Evolutionary conservation across 2,113 vertebrate genomes (phyloP).

Genomic region (Formicarius rufipectus): DNA sequence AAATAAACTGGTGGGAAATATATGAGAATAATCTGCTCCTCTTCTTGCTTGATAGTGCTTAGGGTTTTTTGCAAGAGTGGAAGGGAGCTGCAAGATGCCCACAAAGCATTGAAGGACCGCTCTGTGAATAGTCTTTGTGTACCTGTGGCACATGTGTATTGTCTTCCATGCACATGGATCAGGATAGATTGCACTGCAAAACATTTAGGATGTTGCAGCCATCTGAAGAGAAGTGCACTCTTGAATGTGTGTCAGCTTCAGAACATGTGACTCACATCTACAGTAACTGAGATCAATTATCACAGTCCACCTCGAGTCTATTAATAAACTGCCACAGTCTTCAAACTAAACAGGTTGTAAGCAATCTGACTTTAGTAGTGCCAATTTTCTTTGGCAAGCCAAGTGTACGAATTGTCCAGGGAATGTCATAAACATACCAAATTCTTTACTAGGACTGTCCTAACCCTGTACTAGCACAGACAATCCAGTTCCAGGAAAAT

Average conservation of each 20-base stretch:
- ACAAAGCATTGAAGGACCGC: neutral
- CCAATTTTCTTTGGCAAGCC: neutral
- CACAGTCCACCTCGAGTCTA: neutral
- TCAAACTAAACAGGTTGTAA: neutral
- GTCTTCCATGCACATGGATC: rapidly evolving
- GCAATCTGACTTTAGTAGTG: neutral
- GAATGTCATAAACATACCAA: neutral
- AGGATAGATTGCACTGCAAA: neutral
- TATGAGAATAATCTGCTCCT: neutral
- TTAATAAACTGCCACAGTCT: neutral
- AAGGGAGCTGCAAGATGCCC: neutral
- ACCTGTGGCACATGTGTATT: neutral
- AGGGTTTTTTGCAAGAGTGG: neutral
- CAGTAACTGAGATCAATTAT: neutral
- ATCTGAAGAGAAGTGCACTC: neutral
- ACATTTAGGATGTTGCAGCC: neutral
- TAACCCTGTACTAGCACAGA: neutral
- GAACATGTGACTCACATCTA: neutral
- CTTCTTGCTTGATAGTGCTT: rapidly evolving
- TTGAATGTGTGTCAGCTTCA: neutral
- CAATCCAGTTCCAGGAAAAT: neutral
- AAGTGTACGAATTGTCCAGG: neutral
- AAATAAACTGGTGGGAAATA: neutral
- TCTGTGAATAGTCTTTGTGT: neutral
- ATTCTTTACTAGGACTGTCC: neutral